A percentile compares a stretch with the other conserved stretches of the same genome.
phyloP scores from a whole-genome alignment of 2,797 vertebrate genomes.

The Hippopotamyrus pictus region DNA sequence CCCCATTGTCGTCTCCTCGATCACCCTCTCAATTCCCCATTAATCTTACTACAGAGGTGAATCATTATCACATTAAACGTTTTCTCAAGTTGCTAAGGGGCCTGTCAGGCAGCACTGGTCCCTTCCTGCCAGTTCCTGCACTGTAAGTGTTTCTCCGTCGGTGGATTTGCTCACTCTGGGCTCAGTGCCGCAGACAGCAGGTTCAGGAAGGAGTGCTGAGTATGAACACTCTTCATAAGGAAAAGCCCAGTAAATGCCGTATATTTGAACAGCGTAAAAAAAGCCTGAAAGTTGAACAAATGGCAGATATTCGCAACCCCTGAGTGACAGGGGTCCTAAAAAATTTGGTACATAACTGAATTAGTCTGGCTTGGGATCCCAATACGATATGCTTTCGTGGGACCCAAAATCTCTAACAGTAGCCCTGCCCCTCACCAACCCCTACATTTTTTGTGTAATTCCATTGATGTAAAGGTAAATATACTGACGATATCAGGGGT shows the following conservation, averaged over 20 bases:
- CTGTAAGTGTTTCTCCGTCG: not conserved
- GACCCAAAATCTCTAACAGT: not conserved
- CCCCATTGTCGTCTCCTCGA: not conserved
- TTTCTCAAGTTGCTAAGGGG: not conserved
- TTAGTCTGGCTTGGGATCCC: not conserved
- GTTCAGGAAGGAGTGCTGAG: not conserved
- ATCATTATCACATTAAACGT: constrained; percentile 1
- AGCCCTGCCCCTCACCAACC: not conserved
- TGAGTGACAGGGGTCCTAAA: not conserved
- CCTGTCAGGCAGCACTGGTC: not conserved
- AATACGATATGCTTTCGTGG: not conserved
- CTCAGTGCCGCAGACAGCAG: not conserved
- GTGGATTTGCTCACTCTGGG: not conserved
- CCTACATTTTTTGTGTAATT: not conserved
- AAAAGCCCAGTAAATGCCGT: not conserved
- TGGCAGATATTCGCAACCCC: not conserved
- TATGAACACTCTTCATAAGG: not conserved
- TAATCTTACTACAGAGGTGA: not conserved
- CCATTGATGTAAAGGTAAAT: not conserved
- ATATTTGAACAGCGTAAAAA: not conserved
- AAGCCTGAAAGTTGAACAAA: not conserved
- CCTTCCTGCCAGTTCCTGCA: not conserved
- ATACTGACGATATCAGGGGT: not conserved
- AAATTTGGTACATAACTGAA: not conserved
- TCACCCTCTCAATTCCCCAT: not conserved